Evolutionary conservation across 2,797 vertebrate genomes (phyloP), one percentile per base, ranked within the genome.

Genomic region (Arremon aurantiirostris): DNA sequence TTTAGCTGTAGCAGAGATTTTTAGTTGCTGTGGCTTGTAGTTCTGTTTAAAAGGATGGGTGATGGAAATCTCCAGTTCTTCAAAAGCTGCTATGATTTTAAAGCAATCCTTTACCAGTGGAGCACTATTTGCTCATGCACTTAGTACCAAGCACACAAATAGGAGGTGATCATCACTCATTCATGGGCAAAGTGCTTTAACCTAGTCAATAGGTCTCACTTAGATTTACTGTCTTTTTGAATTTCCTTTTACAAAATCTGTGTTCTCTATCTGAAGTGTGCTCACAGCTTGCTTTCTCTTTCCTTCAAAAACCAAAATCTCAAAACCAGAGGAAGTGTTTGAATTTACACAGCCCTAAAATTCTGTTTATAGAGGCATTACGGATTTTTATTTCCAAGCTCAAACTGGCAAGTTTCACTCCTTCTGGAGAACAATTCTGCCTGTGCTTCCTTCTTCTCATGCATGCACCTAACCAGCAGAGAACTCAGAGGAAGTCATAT

Each of bases 151-250:
- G 39, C 77, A 64, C 41, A 49, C 12, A 57, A 80, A 77, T 28
- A 70, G 28, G 82, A 87, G 78, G 10, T 95, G 53, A 50, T 89
- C 84, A 93, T 97, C 76, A 44, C 83, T 87, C 92, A 92, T 94
- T 84, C 55, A 9, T 55, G 50, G 42, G 34, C 63, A 24, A 92
- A 91, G n/a, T 61, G 42, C 79, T 82, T 96, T 78, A 86, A 63
- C 14, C 28, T 79, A 72, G 61, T 83, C 75, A 83, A 3, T 78
- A 92, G n/a, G 46, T 87, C 53, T 92, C 42, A 46, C 18, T 81
- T 94, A 80, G 68, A 77, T 77, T 64, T 89, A 84, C 47, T 71
- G 10, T 60, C 14, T 26, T 80, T 90, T 73, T 82, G 37, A 22
- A 15, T 80, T 85, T 35, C 32, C 35, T 90, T 19, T 73, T 71